Percentiles rank a stretch among this genome's conserved stretches.
phyloP scores from a whole-genome alignment of 2,113 vertebrate species.

The Tragelaphus imberbis region DNA sequence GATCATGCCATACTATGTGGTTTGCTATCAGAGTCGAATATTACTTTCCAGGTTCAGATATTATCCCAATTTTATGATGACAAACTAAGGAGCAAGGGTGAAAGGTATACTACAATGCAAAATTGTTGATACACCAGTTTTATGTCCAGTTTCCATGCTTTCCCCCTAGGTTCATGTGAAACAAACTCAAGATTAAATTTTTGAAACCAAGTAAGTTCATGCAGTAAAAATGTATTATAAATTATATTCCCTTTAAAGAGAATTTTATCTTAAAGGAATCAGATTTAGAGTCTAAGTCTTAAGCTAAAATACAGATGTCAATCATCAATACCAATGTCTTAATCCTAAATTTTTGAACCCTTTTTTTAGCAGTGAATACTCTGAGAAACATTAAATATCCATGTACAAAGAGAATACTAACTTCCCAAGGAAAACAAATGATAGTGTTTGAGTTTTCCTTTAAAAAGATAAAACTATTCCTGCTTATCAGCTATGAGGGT shows the following conservation, averaged over 20 bases:
- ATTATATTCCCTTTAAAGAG: background rate
- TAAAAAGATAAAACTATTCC: background rate
- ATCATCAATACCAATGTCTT: background rate
- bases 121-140: background rate
- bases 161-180: background rate
- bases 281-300: background rate
- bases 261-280: background rate
- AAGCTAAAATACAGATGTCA: background rate
- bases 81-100: conserved; percentile 14
- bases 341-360: background rate
- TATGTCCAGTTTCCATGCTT: background rate
- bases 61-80: conserved; percentile 44
- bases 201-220: background rate
- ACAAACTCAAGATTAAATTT: conserved; percentile 26
- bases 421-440: background rate
- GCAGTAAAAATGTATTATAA: background rate
- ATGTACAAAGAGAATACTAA: background rate
- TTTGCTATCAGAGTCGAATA: conserved; percentile 7
- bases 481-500: background rate
- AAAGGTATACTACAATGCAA: background rate
- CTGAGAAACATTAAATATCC: background rate
- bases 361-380: background rate
- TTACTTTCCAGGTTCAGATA: conserved; percentile 31
- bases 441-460: background rate
- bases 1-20: background rate